Evolutionary conservation across 1,140 invertebrate species (phyloP).

Genomic region (roundworm (Caenorhabditis elegans)): WBcel235 BX284602.5:6048001-6048500

Average conservation of each 20-base stretch:
- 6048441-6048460: neutral
- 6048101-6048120: neutral
- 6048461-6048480: neutral
- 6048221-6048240: neutral
- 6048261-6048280: neutral
- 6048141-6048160: neutral
- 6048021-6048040: no score
- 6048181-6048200: neutral
- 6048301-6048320: neutral
- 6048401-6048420: neutral
- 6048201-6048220: neutral
- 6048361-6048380: neutral
- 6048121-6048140: neutral
- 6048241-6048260: neutral
- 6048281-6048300: conserved; percentile 4
- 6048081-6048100: no score
- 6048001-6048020: neutral
- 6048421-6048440: neutral
- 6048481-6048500: neutral
- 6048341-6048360: neutral
- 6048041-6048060: no score
- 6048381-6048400: neutral
- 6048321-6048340: neutral
- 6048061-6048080: no score
- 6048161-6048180: conserved; percentile 8